These are phyloP conservation scores for Ranitomeya variabilis DNA, from an alignment of 2,113 vertebrate species.

Conservation along the genomic window DNA sequence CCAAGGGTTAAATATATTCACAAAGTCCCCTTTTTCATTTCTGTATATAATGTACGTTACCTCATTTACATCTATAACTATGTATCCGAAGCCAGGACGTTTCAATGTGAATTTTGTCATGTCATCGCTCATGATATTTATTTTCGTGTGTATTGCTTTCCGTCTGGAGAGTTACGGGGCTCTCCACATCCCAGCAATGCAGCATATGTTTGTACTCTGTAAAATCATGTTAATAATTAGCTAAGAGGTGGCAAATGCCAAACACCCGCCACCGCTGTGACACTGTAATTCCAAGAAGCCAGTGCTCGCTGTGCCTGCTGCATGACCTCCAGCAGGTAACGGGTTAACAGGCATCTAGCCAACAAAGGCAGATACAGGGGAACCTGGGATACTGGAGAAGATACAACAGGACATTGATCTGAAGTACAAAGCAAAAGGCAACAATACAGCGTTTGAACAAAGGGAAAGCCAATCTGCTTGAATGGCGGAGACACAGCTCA, in stretches of 20 bases:
- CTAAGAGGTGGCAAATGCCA: slow-evolving; percentile 20
- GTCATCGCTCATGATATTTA: slow-evolving; percentile 4
- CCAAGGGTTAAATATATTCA: neutral
- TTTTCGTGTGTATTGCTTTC: neutral
- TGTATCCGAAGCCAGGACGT: neutral
- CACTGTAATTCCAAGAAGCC: neutral
- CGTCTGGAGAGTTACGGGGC: neutral
- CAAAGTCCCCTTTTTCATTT: neutral
- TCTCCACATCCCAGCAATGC: slow-evolving; percentile 1
- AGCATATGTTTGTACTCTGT: slow-evolving; percentile 30
- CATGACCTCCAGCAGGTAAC: slow-evolving; percentile 18
- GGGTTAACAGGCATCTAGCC: slow-evolving; percentile 27
- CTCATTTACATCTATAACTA: neutral
- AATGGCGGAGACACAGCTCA: neutral
- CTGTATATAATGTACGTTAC: neutral
- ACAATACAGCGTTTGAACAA: neutral
- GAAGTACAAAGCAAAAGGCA: slow-evolving; percentile 8
- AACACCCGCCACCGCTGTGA: neutral
- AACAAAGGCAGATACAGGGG: slow-evolving; percentile 11
- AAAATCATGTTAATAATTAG: slow-evolving; percentile 42
- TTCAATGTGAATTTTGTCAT: neutral
- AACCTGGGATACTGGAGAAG: neutral
- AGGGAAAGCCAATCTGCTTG: slow-evolving; percentile 1
- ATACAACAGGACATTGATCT: slow-evolving; percentile 30
- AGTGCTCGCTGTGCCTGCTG: neutral